Percentiles rank a stretch among this genome's conserved stretches.
phyloP scores from a whole-genome alignment of 1,140 invertebrate genomes.

The Heliconius eleuchia region DNA sequence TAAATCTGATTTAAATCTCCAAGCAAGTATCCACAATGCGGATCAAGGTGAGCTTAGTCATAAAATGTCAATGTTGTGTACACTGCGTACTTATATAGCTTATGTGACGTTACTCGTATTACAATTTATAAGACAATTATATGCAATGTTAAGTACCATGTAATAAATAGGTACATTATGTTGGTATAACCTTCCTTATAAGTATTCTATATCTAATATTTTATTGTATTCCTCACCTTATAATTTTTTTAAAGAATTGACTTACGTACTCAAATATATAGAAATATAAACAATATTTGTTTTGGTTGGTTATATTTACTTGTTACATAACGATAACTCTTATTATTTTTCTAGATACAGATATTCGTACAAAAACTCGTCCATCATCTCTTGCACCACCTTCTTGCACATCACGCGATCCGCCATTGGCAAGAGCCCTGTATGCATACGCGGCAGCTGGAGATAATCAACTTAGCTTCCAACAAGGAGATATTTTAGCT shows the following conservation, averaged over 20 bases:
- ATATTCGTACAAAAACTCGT: slow-evolving; percentile 73
- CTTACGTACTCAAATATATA: background rate
- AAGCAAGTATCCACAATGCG: slow-evolving; percentile 75
- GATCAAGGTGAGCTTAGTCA: slow-evolving; percentile 55
- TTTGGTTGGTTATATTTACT: background rate
- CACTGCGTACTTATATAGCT: background rate
- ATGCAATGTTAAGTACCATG: background rate
- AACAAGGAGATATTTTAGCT: slow-evolving; percentile 94
- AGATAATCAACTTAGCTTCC: slow-evolving; percentile 95
- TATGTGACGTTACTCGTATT: background rate
- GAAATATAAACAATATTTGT: background rate
- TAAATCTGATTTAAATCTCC: slow-evolving; percentile 93
- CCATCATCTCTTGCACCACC: slow-evolving; percentile 89
- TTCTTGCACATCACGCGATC: slow-evolving; percentile 82
- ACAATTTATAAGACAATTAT: background rate
- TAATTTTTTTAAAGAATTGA: background rate
- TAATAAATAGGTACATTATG: background rate
- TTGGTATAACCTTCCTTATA: background rate
- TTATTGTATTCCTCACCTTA: background rate
- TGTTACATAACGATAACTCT: background rate
- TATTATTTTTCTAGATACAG: slow-evolving; percentile 51
- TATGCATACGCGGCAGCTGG: slow-evolving; percentile 95
- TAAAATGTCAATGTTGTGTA: background rate
- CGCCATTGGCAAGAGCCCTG: slow-evolving; percentile 89
- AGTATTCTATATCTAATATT: background rate